These are phyloP conservation scores for Scomber scombrus DNA, from an alignment of 2,113 vertebrate genomes.

Conservation along the genomic window DNA sequence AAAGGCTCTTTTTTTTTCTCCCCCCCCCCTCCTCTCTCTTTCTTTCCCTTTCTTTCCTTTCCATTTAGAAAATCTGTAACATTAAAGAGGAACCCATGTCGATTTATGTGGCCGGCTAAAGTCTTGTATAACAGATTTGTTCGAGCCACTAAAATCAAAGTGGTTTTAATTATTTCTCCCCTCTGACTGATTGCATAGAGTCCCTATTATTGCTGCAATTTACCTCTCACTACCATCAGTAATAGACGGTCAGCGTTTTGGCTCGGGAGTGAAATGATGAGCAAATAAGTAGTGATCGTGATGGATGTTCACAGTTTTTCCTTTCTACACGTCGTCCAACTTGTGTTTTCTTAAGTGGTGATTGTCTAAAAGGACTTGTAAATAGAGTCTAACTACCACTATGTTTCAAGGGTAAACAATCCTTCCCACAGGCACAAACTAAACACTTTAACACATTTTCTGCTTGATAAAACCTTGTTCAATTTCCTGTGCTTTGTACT, in stretches of 20 bases:
- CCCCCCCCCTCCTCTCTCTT: constrained; percentile 1
- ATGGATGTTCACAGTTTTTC: constrained; percentile 7
- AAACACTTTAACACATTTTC: constrained; percentile 72
- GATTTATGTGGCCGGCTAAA: constrained; percentile 56
- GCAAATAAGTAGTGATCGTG: constrained; percentile 29
- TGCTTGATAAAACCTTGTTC: constrained; percentile 76
- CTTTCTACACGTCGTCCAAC: background rate
- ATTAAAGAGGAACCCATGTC: constrained; percentile 32
- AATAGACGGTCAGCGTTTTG: constrained; percentile 43
- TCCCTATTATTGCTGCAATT: constrained; percentile 8
- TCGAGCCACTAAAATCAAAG: constrained; percentile 52
- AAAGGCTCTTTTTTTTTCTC: background rate
- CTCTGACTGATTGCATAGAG: constrained; percentile 8
- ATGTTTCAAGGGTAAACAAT: constrained; percentile 71
- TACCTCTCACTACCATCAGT: constrained; percentile 6
- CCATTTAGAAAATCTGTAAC: constrained; percentile 43
- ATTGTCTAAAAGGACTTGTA: constrained; percentile 30
- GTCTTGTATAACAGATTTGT: constrained; percentile 47
- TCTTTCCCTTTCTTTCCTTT: constrained; percentile 29
- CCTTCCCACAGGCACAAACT: constrained; percentile 44
- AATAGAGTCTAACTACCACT: constrained; percentile 10
- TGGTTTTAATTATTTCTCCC: constrained; percentile 48
- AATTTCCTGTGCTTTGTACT: constrained; percentile 65
- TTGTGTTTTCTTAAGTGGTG: background rate
- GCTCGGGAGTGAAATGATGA: constrained; percentile 6